A percentile compares a stretch with the other conserved stretches of the same genome.
Evolutionary conservation across 2,888 invertebrate genomes (phyloP).

Genomic region (Aproaerema taeniolella): DNA sequence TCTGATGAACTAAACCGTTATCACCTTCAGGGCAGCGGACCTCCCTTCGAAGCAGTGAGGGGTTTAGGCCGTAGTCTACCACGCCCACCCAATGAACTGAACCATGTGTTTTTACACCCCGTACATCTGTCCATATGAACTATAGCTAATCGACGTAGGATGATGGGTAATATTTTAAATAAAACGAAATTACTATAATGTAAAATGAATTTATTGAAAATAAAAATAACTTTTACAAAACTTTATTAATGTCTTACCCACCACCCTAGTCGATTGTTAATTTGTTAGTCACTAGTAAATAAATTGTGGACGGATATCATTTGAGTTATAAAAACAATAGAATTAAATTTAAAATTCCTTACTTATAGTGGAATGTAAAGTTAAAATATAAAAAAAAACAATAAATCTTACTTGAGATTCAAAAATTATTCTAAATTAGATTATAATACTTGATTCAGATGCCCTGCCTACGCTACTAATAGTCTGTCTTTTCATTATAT

Average conservation of each 20-base stretch:
- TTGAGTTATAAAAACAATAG: neutral
- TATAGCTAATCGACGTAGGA: too few species aligned
- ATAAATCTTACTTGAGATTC: too few species aligned
- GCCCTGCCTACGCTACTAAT: too few species aligned
- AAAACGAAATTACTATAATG: conserved; percentile 41
- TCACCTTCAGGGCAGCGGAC: too few species aligned
- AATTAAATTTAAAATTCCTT: neutral
- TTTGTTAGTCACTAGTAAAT: conserved; percentile 27
- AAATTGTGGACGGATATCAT: neutral
- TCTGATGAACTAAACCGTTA: too few species aligned
- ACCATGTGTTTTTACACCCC: too few species aligned
- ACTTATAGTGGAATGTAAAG: neutral
- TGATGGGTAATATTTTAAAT: conserved; percentile 64
- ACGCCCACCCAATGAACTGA: too few species aligned
- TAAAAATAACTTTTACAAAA: conserved; percentile 29
- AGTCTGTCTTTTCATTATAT: too few species aligned
- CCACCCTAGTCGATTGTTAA: conserved; percentile 55
- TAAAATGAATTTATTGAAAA: conserved; percentile 42
- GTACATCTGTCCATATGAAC: too few species aligned
- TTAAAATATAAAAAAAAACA: neutral
- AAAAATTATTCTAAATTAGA: neutral
- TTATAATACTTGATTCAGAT: neutral
- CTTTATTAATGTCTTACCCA: conserved; percentile 57
- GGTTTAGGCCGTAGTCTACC: too few species aligned
- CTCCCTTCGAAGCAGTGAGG: too few species aligned